Conservation (phyloP, 1,140 invertebrate species). For the Cardiocondyla obscurior region DNA sequence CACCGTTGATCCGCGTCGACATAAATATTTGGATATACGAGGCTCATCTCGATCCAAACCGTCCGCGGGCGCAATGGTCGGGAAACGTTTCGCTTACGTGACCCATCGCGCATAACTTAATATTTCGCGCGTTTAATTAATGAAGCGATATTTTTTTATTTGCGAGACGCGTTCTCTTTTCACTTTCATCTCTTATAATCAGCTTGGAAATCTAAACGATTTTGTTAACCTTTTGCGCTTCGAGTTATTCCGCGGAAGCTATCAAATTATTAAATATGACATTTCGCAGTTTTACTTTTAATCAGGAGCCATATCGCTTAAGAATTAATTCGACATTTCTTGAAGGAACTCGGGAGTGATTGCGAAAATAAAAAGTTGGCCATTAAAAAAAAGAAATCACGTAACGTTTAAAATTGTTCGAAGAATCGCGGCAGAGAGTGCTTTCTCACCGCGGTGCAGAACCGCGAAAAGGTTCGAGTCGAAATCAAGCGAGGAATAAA, state of each 20-base stretch:
- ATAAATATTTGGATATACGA: slow-evolving; percentile 33
- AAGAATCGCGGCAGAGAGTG: not conserved
- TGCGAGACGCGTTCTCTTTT: not conserved
- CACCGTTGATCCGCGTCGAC: not conserved
- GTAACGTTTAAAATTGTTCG: not conserved
- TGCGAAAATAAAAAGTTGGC: not conserved
- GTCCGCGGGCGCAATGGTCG: not conserved
- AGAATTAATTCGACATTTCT: not conserved
- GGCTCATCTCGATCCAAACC: not conserved
- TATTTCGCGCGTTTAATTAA: not conserved
- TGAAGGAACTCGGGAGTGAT: not conserved
- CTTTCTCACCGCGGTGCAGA: not conserved
- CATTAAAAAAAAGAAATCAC: not conserved
- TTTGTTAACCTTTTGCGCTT: not conserved
- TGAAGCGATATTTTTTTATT: not conserved
- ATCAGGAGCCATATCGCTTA: not conserved
- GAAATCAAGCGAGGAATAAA: not conserved
- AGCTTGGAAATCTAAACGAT: not conserved
- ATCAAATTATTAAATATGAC: not conserved
- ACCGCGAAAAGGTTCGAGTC: not conserved
- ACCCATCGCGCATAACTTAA: not conserved
- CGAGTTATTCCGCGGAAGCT: not conserved
- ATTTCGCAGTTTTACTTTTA: not conserved
- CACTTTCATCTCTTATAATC: not conserved
- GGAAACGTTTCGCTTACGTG: not conserved